Evolutionary conservation across 2,797 vertebrate genomes (phyloP).

Genomic region (Champsocephalus esox): DNA sequence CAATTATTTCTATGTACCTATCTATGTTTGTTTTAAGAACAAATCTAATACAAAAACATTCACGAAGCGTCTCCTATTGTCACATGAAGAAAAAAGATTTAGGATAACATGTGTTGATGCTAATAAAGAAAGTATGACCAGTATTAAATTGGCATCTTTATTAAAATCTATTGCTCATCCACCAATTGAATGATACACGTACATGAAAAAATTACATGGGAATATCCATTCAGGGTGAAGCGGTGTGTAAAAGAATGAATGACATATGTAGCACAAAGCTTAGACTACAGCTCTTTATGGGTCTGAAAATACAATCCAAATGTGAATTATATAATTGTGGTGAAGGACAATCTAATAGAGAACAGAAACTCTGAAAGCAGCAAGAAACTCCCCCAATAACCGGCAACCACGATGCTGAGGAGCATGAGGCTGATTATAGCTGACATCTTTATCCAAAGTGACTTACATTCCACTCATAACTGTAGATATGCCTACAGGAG

Average conservation of each 20-base stretch:
- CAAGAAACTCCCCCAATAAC: background rate
- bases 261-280: no score
- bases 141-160: background rate
- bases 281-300: no score
- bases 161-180: background rate
- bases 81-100: background rate
- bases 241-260: background rate
- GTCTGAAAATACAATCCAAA: no score
- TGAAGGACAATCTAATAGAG: background rate
- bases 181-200: background rate
- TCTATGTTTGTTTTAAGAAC: background rate
- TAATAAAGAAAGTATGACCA: background rate
- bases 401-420: background rate
- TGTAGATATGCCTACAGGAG: no score
- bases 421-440: no score
- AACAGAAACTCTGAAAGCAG: background rate
- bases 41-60: background rate
- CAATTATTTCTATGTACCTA: background rate
- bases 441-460: no score
- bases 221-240: background rate
- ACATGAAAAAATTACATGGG: background rate
- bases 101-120: background rate
- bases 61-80: background rate
- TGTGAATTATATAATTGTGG: no score
- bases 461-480: no score